Percentiles rank a stretch among this genome's conserved stretches.
phyloP scores from a whole-genome alignment of 2,888 invertebrate genomes.

The Spodoptera picta region DNA sequence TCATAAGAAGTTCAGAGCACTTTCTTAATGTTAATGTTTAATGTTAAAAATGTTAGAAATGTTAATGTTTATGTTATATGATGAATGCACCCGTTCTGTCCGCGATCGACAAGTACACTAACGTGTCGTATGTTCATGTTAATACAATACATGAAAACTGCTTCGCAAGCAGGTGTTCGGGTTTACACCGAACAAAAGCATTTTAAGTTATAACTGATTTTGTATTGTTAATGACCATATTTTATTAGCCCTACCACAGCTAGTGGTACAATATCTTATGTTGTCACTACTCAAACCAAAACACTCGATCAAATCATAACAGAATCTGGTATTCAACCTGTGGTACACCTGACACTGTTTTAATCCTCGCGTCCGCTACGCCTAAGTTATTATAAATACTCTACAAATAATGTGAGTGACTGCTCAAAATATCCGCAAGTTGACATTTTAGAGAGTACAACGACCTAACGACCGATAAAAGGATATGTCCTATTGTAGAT shows the following conservation, averaged over 20 bases:
- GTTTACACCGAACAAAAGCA: too few species aligned
- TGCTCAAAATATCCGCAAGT: constrained; percentile 44
- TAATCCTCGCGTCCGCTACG: constrained; percentile 34
- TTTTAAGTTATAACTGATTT: too few species aligned
- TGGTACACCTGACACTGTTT: constrained; percentile 40
- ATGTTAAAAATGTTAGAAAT: too few species aligned
- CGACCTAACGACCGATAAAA: constrained; percentile 58
- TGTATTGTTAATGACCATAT: too few species aligned
- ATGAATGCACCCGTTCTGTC: too few species aligned
- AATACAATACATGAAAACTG: too few species aligned
- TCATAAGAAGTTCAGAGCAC: too few species aligned
- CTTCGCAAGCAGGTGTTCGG: too few species aligned
- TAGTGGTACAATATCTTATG: background rate
- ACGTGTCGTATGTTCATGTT: too few species aligned
- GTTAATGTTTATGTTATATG: too few species aligned
- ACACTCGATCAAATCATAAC: constrained; percentile 37
- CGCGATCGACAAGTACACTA: too few species aligned
- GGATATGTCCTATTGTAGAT: constrained; percentile 47
- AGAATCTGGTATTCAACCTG: constrained; percentile 1
- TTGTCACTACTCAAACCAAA: constrained; percentile 13
- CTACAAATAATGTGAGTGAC: constrained; percentile 38
- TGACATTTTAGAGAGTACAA: constrained; percentile 52
- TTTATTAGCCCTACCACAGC: background rate
- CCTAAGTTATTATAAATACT: constrained; percentile 41
- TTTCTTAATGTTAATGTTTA: too few species aligned